phyloP scores from a whole-genome alignment of 2,888 invertebrate genomes.

The Ceraclea dissimilis region DNA sequence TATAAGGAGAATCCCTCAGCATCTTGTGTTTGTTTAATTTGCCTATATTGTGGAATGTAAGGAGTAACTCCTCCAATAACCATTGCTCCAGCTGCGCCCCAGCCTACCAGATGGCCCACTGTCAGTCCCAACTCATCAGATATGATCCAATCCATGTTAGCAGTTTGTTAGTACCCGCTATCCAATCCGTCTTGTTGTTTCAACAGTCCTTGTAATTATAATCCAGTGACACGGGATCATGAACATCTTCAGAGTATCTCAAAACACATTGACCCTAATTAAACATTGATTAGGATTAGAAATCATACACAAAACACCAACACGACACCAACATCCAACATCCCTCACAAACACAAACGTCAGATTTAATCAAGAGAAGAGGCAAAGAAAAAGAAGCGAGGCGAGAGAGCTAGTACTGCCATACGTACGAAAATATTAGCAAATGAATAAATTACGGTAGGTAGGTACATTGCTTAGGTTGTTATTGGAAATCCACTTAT shows the following conservation, averaged over 20 bases:
- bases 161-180: conserved; percentile 11
- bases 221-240: conserved; percentile 1
- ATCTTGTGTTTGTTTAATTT: conserved; percentile 85
- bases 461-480: no score
- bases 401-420: no score
- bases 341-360: no score
- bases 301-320: background rate
- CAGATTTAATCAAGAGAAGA: no score
- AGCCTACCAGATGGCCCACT: conserved; percentile 67
- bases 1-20: conserved; percentile 96
- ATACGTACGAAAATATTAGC: no score
- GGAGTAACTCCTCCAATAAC: conserved; percentile 93
- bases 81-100: conserved; percentile 82
- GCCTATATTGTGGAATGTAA: conserved; percentile 92
- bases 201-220: conserved; percentile 1
- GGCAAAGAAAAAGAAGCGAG: no score
- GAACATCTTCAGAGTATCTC: conserved; percentile 16
- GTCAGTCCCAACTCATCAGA: conserved; percentile 67
- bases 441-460: no score
- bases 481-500: no score
- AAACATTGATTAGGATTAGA: background rate
- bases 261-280: conserved; percentile 20
- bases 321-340: no score
- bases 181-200: conserved; percentile 12
- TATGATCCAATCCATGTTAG: conserved; percentile 68